These are phyloP conservation scores for Trissolcus basalis DNA, from an alignment of 1,140 invertebrate species.

Conservation along the genomic window DNA sequence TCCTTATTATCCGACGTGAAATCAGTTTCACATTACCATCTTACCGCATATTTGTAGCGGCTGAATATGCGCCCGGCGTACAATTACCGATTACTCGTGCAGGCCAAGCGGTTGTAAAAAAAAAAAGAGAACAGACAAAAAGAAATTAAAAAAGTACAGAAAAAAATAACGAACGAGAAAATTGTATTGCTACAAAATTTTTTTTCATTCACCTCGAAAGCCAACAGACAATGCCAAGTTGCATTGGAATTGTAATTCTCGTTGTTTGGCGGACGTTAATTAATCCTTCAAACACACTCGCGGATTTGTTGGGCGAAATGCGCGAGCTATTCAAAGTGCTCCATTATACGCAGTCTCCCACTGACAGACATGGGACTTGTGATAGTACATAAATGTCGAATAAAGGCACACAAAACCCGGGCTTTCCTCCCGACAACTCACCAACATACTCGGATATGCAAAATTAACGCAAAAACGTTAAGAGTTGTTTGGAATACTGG, in stretches of 20 bases:
- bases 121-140: slow-evolving; percentile 5
- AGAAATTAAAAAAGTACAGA: not conserved
- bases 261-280: slow-evolving; percentile 31
- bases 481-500: not conserved
- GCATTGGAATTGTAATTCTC: not conserved
- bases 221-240: no score
- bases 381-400: slow-evolving; percentile 20
- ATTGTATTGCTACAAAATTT: no score
- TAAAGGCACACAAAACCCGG: slow-evolving; percentile 14
- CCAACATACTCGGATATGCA: no score
- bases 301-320: slow-evolving; percentile 24
- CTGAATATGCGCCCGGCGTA: slow-evolving; percentile 25
- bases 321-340: slow-evolving; percentile 29
- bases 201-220: no score
- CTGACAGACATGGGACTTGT: slow-evolving; percentile 33
- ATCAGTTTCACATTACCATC: slow-evolving; percentile 43
- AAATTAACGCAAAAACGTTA: no score
- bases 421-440: no score
- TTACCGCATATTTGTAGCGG: slow-evolving; percentile 30
- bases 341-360: slow-evolving; percentile 25
- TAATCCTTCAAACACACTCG: slow-evolving; percentile 45
- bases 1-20: slow-evolving; percentile 37
- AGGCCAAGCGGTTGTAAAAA: not conserved
- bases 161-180: no score
- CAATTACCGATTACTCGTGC: slow-evolving; percentile 36